A percentile compares a stretch with the other conserved stretches of the same genome.
These are phyloP conservation scores for Glareola pratincola DNA, from an alignment of 2,113 vertebrate genomes.

Conservation along the genomic window DNA sequence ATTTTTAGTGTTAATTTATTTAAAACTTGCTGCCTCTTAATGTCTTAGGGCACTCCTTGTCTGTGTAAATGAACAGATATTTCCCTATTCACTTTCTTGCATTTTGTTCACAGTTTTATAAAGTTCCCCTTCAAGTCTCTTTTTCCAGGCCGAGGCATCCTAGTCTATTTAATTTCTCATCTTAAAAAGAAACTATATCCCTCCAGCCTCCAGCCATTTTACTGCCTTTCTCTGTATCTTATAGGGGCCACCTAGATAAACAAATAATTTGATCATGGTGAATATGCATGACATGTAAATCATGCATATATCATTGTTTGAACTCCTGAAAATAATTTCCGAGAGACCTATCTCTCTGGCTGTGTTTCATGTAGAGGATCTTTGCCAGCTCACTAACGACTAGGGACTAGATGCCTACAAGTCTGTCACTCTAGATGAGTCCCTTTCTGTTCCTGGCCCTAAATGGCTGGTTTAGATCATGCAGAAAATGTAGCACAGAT, in stretches of 20 bases:
- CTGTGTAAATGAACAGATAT: neutral
- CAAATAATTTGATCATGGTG: neutral
- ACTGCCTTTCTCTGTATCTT: neutral
- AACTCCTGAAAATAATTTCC: neutral
- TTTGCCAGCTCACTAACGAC: neutral
- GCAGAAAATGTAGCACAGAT: neutral
- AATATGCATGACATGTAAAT: neutral
- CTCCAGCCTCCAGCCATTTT: neutral
- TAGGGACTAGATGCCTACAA: neutral
- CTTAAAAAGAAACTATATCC: neutral
- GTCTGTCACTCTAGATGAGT: neutral
- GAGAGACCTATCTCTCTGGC: neutral
- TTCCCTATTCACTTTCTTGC: neutral
- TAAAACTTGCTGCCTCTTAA: neutral
- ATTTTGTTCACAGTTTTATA: neutral
- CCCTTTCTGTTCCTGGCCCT: neutral
- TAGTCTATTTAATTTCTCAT: neutral
- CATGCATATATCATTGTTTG: neutral
- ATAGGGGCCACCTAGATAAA: neutral
- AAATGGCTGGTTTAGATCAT: neutral
- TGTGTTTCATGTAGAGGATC: neutral
- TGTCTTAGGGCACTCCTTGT: neutral
- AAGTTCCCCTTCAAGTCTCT: neutral
- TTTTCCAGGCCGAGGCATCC: neutral
- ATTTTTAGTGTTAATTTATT: constrained; percentile 14